Evolutionary conservation across 2,113 vertebrate genomes (phyloP), one percentile per base, ranked within the genome.

Genomic region (Steatornis caripensis): DNA sequence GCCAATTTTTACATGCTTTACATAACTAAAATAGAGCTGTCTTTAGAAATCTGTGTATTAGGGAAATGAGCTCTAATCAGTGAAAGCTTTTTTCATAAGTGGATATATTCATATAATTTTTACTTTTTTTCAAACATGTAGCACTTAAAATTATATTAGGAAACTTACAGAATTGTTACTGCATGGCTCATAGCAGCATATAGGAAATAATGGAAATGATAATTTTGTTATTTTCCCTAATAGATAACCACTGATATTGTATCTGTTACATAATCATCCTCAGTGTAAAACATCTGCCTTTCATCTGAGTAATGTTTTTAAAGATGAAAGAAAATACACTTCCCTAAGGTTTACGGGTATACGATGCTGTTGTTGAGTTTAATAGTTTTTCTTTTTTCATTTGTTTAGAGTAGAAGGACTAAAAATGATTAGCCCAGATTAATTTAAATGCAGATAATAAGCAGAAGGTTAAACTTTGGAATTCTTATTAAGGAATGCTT

Each of bases 21-120:
- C 97, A 97, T 97, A 98, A 98, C 98, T 98, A 98, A 98, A 98
- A 98, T 98, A 98, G 98, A 98, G 91, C 98, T 98, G 97, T 98
- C 98, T 98, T 96, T 95, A 98, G 97, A 97, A 97, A 94, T 93
- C 94, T 95, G 95, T 95, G 83, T 97, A 97, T 98, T 97, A 98
- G 93, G 95, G 96, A 98, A 98, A 97, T 98, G 96, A 98, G 95
- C 62, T 85, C 89, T 98, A 97, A 97, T 98, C 96, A 97, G 93
- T 90, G 84, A 94, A 96, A 97, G 75, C 91, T 97, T 97, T 97
- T 85, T 96, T 94, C 71, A 49, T 96, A 96, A 95, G 96, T 95
- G 94, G 95, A 78, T 93, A 95, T 97, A 97, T 97, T 93, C 91
- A 87, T 96, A 72, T 96, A 78, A 97, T 90, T 96, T 62, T 86